Conservation (phyloP, 2,888 invertebrate genomes). For the Chloromyia formosa region DNA sequence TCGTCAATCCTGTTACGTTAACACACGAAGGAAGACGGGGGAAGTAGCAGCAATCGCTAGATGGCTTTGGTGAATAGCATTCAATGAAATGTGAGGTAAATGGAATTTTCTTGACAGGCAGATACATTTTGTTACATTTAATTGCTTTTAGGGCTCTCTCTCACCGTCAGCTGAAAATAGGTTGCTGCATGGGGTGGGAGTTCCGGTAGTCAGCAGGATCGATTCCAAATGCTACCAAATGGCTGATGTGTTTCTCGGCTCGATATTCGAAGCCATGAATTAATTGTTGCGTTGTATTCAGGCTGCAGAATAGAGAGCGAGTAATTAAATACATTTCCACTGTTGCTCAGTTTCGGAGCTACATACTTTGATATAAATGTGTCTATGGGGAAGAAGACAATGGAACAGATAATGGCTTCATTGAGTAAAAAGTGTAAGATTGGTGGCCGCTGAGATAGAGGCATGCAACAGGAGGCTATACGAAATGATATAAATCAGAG, state of each 20-base stretch:
- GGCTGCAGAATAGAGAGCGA: no score
- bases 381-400: neutral
- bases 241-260: constrained; percentile 1
- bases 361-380: no score
- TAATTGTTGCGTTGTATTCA: constrained; percentile 23
- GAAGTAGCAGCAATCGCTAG: neutral
- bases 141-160: constrained; percentile 35
- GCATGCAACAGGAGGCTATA: no score
- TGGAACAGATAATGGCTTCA: constrained; percentile 24
- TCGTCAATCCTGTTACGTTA: neutral
- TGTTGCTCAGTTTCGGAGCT: no score
- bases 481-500: no score
- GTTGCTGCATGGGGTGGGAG: neutral
- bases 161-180: neutral
- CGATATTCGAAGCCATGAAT: constrained; percentile 1
- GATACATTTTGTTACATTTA: constrained; percentile 37
- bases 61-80: neutral
- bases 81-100: constrained; percentile 19
- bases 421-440: neutral
- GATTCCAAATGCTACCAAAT: constrained; percentile 1
- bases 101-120: constrained; percentile 31
- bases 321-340: no score
- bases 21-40: neutral
- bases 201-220: neutral
- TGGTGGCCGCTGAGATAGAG: no score